Base-by-base conservation (phyloP, 2,113 vertebrate species). In the Carollia perspicillata region DNA sequence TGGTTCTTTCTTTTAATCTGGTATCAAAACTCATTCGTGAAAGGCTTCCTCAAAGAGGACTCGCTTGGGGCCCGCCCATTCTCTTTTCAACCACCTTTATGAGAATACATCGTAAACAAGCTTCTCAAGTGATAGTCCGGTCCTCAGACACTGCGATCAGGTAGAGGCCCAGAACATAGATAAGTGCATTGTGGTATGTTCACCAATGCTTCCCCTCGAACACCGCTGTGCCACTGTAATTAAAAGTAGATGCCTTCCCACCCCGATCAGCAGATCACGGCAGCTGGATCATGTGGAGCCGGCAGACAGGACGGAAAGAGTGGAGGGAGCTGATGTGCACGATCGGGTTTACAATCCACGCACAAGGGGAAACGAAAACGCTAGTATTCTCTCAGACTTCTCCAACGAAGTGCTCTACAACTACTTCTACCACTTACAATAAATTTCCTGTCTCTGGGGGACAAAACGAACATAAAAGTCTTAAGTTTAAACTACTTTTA, bases 1-100 rank as follows among this genome's bases (percentile, higher is more conserved):
- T 84, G 60, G 94, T 80, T 95, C n/a, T 90, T 66, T 44, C 74
- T 89, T 86, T 98, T 98, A 17, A 89, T 89, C 72, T 92, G 90
- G 90, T 92, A 96, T 94, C 93, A 97, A 96, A 97, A 88, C 58
- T 91, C 28, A 6, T 23, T 79, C 94, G 49, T 94, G 77, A 95
- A 96, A 86, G 51, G 33, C 42, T 51, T 87, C 75, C 60, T 98
- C 68, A 84, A 87, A 94, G 83, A 78, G 78, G 26, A 81, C 75
- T 96, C 81, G 63, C 88, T 90, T 81, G 60, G 71, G 89, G 71
- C 23, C 49, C 66, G 69, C 81, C 37, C 17, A 60, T 90, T 92
- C 71, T 86, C 55, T 88, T 94, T 90, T 63, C 88, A 93, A 92
- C 58, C 40, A 53, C 33, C 26, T 93, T 84, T 74, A 44, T 6